Percentiles rank a stretch among this genome's conserved stretches.
Evolutionary conservation across 2,888 invertebrate genomes (phyloP).

Genomic region (Beris morrisii): DNA sequence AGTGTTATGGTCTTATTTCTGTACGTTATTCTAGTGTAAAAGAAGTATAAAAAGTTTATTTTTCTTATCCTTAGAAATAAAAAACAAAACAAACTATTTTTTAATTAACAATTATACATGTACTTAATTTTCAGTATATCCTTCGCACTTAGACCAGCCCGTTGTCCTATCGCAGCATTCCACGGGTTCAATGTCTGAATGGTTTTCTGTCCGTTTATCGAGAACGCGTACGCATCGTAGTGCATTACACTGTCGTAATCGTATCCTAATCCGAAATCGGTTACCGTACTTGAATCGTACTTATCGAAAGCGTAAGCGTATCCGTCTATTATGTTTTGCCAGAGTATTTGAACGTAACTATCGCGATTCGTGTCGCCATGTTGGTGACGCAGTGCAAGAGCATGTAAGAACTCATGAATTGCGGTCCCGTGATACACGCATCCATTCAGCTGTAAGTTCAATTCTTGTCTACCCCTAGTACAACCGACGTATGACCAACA

Average conservation of each 20-base stretch:
- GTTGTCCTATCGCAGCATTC: conserved; percentile 62
- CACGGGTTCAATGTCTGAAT: conserved; percentile 58
- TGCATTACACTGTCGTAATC: conserved; percentile 70
- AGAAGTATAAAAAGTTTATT: too few species aligned
- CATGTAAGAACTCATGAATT: conserved; percentile 72
- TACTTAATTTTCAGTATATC: conserved; percentile 68
- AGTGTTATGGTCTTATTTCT: too few species aligned
- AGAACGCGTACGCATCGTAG: conserved; percentile 63
- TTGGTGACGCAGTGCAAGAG: conserved; percentile 75
- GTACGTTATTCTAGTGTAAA: too few species aligned
- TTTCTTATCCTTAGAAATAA: too few species aligned
- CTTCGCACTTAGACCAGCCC: conserved; percentile 66
- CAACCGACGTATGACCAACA: conserved; percentile 60
- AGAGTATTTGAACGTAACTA: conserved; percentile 65
- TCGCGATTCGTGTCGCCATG: conserved; percentile 73
- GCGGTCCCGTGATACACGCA: conserved; percentile 62
- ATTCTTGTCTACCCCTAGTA: conserved; percentile 54
- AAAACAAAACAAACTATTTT: neutral
- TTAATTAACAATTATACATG: conserved; percentile 59
- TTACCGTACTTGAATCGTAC: conserved; percentile 60
- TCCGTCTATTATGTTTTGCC: conserved; percentile 66
- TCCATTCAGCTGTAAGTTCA: conserved; percentile 56
- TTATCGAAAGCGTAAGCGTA: conserved; percentile 57
- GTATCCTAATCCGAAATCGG: conserved; percentile 63
- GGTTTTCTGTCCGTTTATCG: conserved; percentile 62